Percentiles rank a stretch among this genome's conserved stretches.
These are phyloP conservation scores for Seira musarum DNA, from an alignment of 2,888 invertebrate genomes.

Conservation along the genomic window DNA sequence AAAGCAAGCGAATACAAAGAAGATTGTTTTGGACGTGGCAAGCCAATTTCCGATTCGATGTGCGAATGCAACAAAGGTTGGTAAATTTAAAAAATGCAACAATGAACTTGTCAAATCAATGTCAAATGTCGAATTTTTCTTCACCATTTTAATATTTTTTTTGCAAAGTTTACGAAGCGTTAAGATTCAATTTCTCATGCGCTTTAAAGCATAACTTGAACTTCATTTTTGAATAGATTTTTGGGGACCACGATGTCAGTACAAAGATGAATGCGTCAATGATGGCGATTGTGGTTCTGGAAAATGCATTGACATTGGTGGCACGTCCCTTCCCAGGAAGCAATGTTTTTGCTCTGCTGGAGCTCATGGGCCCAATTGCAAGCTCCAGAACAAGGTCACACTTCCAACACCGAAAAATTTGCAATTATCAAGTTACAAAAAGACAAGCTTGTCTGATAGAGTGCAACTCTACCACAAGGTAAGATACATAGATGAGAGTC, in stretches of 20 bases:
- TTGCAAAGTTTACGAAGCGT: background rate
- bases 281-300: conserved; percentile 62
- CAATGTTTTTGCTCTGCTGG: conserved; percentile 67
- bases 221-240: conserved; percentile 53
- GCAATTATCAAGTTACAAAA: conserved; percentile 55
- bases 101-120: no score
- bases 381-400: conserved; percentile 37
- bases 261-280: conserved; percentile 64
- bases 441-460: conserved; percentile 55
- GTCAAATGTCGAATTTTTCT: no score
- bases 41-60: background rate
- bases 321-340: conserved; percentile 62
- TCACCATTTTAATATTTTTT: no score
- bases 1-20: conserved; percentile 79
- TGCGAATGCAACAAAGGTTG: conserved; percentile 47
- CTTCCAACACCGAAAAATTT: conserved; percentile 47
- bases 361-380: conserved; percentile 64
- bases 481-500: conserved; percentile 15
- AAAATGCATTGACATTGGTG: conserved; percentile 72
- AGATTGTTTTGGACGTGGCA: conserved; percentile 87
- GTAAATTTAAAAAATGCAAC: background rate
- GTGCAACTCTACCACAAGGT: conserved; percentile 63
- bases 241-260: conserved; percentile 67
- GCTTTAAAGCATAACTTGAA: background rate
- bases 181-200: background rate